Evolutionary conservation across 2,888 invertebrate genomes (phyloP).

Genomic region (Venusia cambrica): DNA sequence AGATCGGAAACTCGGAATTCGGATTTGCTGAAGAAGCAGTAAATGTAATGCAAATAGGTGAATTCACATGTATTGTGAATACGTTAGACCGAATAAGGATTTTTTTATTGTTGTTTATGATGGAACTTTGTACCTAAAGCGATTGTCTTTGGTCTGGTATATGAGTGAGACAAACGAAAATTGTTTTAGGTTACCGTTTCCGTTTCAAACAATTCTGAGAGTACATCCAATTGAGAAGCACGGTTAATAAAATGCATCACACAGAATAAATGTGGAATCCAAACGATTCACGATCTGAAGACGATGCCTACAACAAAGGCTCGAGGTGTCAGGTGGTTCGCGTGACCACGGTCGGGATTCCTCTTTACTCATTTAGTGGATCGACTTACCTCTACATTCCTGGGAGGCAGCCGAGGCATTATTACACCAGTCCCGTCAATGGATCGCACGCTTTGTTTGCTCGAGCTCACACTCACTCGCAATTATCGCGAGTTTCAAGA

Average conservation of each 20-base stretch:
- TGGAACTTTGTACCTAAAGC: no score
- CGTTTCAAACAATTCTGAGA: no score
- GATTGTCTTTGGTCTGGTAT: no score
- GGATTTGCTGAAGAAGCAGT: slow-evolving; percentile 1
- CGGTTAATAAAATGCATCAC: slow-evolving; percentile 42
- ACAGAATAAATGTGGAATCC: slow-evolving; percentile 53
- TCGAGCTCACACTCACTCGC: slow-evolving; percentile 32
- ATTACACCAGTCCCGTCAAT: slow-evolving; percentile 46
- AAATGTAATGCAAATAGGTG: no score
- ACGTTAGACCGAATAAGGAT: no score
- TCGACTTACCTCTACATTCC: slow-evolving; percentile 67
- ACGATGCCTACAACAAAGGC: slow-evolving; percentile 49
- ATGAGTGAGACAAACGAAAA: no score
- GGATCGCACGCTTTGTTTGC: slow-evolving; percentile 32
- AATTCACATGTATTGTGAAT: no score
- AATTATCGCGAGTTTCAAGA: no score
- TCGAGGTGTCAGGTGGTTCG: slow-evolving; percentile 62
- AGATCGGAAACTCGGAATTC: slow-evolving; percentile 9
- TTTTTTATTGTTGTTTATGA: no score
- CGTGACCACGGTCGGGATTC: slow-evolving; percentile 63
- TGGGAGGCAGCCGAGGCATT: slow-evolving; percentile 51
- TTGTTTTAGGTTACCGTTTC: no score
- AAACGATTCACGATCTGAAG: slow-evolving; percentile 53
- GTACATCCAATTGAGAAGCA: slow-evolving; percentile 18
- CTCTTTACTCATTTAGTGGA: slow-evolving; percentile 61